phyloP scores from a whole-genome alignment of 2,113 vertebrate species.

The Centropristis striata region DNA sequence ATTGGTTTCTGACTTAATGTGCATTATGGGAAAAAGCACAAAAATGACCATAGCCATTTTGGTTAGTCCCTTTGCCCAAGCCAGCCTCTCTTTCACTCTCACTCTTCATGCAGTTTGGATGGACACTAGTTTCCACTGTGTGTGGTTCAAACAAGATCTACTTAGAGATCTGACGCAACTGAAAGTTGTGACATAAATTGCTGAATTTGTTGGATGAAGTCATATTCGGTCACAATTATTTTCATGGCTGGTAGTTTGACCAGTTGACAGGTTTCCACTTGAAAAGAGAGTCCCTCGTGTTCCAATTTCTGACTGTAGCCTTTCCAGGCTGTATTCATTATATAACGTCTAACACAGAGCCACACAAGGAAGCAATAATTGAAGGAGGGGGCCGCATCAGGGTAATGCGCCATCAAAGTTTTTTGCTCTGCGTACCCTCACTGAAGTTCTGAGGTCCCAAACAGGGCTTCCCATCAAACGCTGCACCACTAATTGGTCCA shows the following conservation, averaged over 20 bases:
- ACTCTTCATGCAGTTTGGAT: background rate
- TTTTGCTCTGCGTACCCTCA: slow-evolving; percentile 8
- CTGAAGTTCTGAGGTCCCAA: slow-evolving; percentile 38
- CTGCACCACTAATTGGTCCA: slow-evolving; percentile 60
- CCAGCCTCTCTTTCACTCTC: background rate
- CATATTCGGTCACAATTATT: slow-evolving; percentile 30
- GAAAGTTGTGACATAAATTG: slow-evolving; percentile 25
- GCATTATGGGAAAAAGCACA: slow-evolving; percentile 15
- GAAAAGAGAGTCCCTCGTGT: slow-evolving; percentile 18
- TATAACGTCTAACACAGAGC: slow-evolving; percentile 56
- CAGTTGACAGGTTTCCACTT: slow-evolving; percentile 29
- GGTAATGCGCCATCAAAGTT: slow-evolving; percentile 60
- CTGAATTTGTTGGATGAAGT: slow-evolving; percentile 33
- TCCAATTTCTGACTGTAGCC: slow-evolving; percentile 38
- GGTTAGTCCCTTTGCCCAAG: background rate
- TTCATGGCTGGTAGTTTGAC: slow-evolving; percentile 9
- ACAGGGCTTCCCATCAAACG: slow-evolving; percentile 38
- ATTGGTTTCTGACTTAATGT: slow-evolving; percentile 43
- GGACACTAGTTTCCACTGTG: slow-evolving; percentile 6
- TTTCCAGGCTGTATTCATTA: slow-evolving; percentile 41
- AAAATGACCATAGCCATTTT: slow-evolving; percentile 14
- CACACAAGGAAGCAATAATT: slow-evolving; percentile 68
- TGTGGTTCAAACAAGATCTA: slow-evolving; percentile 3
- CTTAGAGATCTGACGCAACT: slow-evolving; percentile 7
- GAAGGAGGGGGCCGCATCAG: slow-evolving; percentile 53